Percentiles rank a stretch among this genome's conserved stretches.
phyloP scores from a whole-genome alignment of 2,113 vertebrate species.

The Oophaga pumilio region DNA sequence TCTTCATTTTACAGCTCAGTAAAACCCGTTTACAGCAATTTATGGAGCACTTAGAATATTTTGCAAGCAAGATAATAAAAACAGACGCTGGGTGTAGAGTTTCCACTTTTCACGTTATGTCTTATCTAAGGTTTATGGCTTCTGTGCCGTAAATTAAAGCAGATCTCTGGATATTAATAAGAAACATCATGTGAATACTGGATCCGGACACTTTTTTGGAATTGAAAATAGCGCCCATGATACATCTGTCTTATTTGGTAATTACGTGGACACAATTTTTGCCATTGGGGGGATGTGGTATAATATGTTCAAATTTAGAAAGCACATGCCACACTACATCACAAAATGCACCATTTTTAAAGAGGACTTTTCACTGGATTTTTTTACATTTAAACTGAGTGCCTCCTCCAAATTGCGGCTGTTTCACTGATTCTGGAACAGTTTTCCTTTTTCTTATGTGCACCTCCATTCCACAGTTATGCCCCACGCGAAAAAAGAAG shows the following conservation, averaged over 20 bases:
- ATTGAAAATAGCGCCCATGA: not conserved
- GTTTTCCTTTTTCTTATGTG: too few relatives aligned
- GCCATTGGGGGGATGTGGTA: too few relatives aligned
- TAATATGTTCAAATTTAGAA: too few relatives aligned
- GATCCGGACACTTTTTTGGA: not conserved
- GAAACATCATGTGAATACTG: not conserved
- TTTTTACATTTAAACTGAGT: too few relatives aligned
- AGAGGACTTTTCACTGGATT: too few relatives aligned
- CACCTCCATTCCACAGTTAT: too few relatives aligned
- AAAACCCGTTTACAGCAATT: constrained; percentile 7
- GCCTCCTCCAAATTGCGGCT: too few relatives aligned
- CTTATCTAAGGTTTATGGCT: not conserved
- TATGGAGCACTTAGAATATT: constrained; percentile 38
- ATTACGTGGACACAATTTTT: not conserved
- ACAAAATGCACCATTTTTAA: too few relatives aligned
- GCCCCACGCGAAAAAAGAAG: too few relatives aligned
- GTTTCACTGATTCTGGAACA: too few relatives aligned
- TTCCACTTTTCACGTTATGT: not conserved
- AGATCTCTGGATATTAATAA: not conserved
- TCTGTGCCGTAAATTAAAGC: not conserved
- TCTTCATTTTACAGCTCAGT: constrained; percentile 8
- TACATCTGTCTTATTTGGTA: not conserved
- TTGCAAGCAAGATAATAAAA: constrained; percentile 24
- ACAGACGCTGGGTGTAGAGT: not conserved
- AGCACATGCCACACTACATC: too few relatives aligned